Percentiles rank a stretch among this genome's conserved stretches.
Evolutionary conservation across 2,113 vertebrate genomes (phyloP).

Genomic region (Myotis lucifugus): DNA sequence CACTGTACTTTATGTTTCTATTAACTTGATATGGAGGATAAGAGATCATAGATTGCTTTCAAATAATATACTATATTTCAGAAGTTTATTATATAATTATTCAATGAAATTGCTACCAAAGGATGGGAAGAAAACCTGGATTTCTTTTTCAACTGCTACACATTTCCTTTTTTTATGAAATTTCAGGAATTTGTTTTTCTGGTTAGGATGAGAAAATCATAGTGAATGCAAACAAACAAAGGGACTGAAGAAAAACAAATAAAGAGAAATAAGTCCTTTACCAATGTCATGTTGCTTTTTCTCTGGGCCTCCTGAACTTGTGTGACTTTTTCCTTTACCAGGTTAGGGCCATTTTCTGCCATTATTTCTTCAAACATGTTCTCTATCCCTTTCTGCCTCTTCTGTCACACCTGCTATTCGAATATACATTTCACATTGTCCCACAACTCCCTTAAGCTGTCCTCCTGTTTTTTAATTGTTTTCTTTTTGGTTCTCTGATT

Average conservation of each 20-base stretch:
- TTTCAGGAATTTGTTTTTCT: background rate
- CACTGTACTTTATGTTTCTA: background rate
- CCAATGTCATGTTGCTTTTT: background rate
- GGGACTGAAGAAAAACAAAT: background rate
- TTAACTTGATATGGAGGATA: background rate
- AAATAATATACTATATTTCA: background rate
- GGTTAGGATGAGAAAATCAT: background rate
- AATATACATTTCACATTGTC: too few relatives aligned
- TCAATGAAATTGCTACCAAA: background rate
- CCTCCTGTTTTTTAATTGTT: too few relatives aligned
- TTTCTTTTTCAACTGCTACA: constrained; percentile 26
- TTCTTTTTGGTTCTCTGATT: too few relatives aligned
- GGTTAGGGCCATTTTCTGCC: too few relatives aligned
- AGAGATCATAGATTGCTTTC: background rate
- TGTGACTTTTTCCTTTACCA: too few relatives aligned
- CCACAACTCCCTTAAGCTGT: too few relatives aligned
- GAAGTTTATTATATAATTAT: background rate
- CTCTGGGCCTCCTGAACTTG: too few relatives aligned
- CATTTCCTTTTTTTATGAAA: background rate
- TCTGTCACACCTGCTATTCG: too few relatives aligned
- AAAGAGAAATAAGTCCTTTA: background rate
- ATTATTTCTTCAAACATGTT: too few relatives aligned
- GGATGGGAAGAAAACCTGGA: background rate
- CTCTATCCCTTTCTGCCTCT: too few relatives aligned
- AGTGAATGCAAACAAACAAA: background rate